These are phyloP conservation scores for Stegostoma tigrinum DNA, from an alignment of 2,113 vertebrate species.

Conservation along the genomic window DNA sequence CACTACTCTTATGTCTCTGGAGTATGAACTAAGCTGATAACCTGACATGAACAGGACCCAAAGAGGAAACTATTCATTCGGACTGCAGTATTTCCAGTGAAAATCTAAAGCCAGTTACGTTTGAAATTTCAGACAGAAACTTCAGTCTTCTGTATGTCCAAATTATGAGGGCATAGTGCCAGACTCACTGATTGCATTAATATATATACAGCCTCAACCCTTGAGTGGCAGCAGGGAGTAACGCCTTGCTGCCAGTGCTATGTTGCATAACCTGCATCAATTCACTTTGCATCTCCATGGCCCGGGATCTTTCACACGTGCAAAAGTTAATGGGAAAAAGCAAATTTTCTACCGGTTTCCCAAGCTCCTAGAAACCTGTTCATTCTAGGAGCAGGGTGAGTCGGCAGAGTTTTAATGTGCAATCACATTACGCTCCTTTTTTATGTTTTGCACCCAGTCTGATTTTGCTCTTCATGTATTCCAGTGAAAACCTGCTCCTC, in stretches of 20 bases:
- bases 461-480: background rate
- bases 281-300: background rate
- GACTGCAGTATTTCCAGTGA: background rate
- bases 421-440: background rate
- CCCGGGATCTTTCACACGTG: background rate
- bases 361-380: background rate
- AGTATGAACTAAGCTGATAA: background rate
- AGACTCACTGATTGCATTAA: background rate
- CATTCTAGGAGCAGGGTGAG: background rate
- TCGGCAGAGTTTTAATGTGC: background rate
- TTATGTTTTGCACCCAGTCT: background rate
- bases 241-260: background rate
- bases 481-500: background rate
- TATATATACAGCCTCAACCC: background rate
- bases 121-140: background rate
- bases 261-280: background rate
- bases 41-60: background rate
- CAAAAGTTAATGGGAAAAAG: background rate
- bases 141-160: background rate
- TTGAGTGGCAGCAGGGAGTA: background rate
- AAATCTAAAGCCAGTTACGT: background rate
- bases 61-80: background rate
- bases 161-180: background rate
- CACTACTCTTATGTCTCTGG: background rate
- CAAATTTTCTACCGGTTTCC: background rate